Conservation (phyloP, 2,113 vertebrate genomes). For the Gambusia holbrooki region DNA sequence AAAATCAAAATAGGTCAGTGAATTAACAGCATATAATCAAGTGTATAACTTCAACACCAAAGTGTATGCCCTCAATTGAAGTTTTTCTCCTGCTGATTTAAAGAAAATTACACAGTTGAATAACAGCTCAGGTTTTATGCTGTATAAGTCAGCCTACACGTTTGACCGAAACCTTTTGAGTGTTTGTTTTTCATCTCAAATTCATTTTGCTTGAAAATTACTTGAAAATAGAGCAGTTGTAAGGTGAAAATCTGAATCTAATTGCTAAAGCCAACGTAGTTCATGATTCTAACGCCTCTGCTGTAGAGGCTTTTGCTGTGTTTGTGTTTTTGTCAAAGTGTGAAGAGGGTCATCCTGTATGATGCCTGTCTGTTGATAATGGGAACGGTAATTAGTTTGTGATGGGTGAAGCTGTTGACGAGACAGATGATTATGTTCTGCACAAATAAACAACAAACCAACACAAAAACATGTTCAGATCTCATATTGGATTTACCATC, state of each 20-base stretch:
- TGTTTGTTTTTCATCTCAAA: not conserved
- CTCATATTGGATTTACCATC: not conserved
- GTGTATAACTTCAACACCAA: not conserved
- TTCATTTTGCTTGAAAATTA: conserved; percentile 5
- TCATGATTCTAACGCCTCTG: not conserved
- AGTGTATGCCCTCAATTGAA: not conserved
- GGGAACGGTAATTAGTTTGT: conserved; percentile 6
- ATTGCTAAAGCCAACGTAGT: not conserved
- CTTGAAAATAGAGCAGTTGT: conserved; percentile 5
- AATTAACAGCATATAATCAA: not conserved
- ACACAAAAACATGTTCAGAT: not conserved
- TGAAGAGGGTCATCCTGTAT: not conserved
- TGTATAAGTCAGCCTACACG: not conserved
- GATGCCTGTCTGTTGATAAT: conserved; percentile 7
- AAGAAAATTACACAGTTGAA: not conserved
- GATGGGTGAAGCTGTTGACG: not conserved
- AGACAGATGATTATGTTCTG: conserved; percentile 6
- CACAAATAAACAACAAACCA: not conserved
- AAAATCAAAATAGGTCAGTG: not conserved
- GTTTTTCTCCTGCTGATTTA: not conserved
- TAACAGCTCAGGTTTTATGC: not conserved
- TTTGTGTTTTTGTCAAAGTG: not conserved
- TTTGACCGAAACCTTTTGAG: not conserved
- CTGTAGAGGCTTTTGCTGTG: not conserved
- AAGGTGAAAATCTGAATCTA: not conserved